phyloP scores from a whole-genome alignment of 1,140 invertebrate genomes.

The Ectropis grisescens region DNA sequence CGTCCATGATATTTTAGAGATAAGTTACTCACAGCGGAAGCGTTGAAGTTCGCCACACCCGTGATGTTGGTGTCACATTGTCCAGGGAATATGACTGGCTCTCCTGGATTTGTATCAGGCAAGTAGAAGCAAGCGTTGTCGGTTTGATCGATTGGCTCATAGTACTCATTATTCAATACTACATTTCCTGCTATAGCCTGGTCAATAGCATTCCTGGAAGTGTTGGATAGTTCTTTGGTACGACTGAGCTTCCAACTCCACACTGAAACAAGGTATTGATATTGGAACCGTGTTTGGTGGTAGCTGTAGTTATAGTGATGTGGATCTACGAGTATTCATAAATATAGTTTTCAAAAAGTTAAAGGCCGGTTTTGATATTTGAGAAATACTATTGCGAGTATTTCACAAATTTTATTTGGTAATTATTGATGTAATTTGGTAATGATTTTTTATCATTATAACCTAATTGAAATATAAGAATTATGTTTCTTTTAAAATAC shows the following conservation, averaged over 20 bases:
- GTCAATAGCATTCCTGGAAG: constrained; percentile 21
- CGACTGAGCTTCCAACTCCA: constrained; percentile 52
- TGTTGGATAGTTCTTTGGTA: constrained; percentile 15
- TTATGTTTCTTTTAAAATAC: no score
- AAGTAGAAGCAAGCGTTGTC: constrained; percentile 38
- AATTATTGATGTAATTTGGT: no score
- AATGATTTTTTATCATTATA: no score
- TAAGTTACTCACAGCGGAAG: constrained; percentile 18
- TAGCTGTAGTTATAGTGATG: no score
- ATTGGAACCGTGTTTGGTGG: no score
- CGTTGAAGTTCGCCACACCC: constrained; percentile 25
- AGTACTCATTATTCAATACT: constrained; percentile 33
- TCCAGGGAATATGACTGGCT: constrained; percentile 29
- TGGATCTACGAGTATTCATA: no score
- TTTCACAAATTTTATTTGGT: no score
- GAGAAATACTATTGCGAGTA: no score
- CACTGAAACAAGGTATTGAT: constrained; percentile 21
- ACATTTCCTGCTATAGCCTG: constrained; percentile 17
- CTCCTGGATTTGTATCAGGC: constrained; percentile 18
- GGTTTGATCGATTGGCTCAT: constrained; percentile 26
- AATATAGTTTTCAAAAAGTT: no score
- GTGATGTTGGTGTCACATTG: constrained; percentile 30
- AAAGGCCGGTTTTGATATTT: no score
- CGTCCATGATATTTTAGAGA: no score
- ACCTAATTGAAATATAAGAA: no score